Conservation (phyloP, 2,888 invertebrate genomes). For the Lithophane ornitopus region DNA sequence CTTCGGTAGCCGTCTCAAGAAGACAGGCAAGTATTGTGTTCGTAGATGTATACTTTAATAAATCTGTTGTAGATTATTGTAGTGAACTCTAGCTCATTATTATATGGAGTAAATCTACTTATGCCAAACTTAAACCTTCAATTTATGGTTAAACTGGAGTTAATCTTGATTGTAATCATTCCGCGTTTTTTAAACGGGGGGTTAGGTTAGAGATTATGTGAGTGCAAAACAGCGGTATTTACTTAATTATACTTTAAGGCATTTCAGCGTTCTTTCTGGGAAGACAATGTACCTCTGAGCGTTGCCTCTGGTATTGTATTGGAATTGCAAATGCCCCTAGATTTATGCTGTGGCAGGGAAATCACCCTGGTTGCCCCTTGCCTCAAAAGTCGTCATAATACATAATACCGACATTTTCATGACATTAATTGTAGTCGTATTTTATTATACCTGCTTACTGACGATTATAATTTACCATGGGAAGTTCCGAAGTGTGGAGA, state of each 20-base stretch:
- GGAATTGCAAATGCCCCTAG: background rate
- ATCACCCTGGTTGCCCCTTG: background rate
- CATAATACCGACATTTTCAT: background rate
- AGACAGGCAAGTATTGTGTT: background rate
- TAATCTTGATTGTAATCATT: background rate
- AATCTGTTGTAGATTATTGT: background rate
- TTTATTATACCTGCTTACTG: background rate
- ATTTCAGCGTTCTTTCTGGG: background rate
- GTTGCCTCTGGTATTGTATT: too few relatives aligned
- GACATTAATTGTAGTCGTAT: background rate
- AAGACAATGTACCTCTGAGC: background rate
- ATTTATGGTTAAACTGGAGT: background rate
- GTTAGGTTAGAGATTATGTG: too few relatives aligned
- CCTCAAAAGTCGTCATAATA: background rate
- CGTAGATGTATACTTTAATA: background rate
- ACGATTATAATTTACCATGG: background rate
- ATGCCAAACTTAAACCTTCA: background rate
- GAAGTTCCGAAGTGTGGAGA: background rate
- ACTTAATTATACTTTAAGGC: background rate
- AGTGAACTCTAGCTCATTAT: background rate
- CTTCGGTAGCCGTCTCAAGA: conserved; percentile 21
- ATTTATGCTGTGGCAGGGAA: too few relatives aligned
- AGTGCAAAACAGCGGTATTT: background rate
- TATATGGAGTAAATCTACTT: too few relatives aligned
- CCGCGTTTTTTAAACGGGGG: too few relatives aligned